A percentile compares a stretch with the other conserved stretches of the same genome.
Evolutionary conservation across 2,113 vertebrate genomes (phyloP).

Genomic region (Silurus asotus): DNA sequence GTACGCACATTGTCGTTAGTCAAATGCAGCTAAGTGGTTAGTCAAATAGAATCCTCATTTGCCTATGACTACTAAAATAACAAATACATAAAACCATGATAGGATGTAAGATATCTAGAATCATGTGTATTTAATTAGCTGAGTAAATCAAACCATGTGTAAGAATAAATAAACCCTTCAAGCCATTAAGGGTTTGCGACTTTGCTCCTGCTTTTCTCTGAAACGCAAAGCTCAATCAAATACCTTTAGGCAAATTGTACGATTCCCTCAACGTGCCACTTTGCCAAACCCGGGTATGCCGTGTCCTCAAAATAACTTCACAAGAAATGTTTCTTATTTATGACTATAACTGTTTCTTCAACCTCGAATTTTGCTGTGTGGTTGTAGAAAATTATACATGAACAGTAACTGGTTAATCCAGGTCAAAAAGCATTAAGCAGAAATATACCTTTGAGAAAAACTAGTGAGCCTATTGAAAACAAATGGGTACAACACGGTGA

Average conservation of each 20-base stretch:
- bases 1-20: not conserved
- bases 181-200: not conserved
- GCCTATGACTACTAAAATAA: slow-evolving; percentile 19
- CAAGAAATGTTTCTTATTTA: not conserved
- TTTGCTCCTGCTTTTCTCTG: not conserved
- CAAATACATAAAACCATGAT: slow-evolving; percentile 5
- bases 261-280: slow-evolving; percentile 1
- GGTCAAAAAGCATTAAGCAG: not conserved
- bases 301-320: slow-evolving; percentile 15
- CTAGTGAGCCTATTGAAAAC: not conserved
- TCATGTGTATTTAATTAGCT: not conserved
- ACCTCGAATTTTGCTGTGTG: not conserved
- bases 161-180: not conserved
- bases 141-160: not conserved
- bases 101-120: not conserved
- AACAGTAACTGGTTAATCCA: not conserved
- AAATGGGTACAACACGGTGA: not conserved
- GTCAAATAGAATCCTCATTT: slow-evolving; percentile 29
- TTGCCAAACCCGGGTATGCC: slow-evolving; percentile 1
- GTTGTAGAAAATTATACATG: not conserved
- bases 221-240: not conserved
- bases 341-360: not conserved
- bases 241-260: slow-evolving; percentile 18
- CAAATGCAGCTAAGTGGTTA: slow-evolving; percentile 21
- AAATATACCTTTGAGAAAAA: not conserved